Conservation (phyloP, 2,888 invertebrate species). For the Hoplodrina blanda region DNA sequence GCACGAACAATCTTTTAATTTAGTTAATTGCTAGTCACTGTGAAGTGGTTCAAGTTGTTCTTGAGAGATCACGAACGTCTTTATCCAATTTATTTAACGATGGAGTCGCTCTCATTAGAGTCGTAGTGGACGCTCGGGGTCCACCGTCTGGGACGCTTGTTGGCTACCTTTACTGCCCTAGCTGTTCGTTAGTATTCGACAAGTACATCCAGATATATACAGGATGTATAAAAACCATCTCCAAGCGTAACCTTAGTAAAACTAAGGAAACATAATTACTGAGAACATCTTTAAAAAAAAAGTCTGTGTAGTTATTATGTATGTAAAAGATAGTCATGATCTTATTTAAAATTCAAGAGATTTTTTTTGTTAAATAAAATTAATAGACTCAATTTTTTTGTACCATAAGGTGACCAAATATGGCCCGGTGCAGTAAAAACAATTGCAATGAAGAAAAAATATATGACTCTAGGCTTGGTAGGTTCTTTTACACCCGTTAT, state of each 20-base stretch:
- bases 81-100: constrained; percentile 91
- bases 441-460: background rate
- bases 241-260: background rate
- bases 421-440: background rate
- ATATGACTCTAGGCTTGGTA: background rate
- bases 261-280: background rate
- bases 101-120: constrained; percentile 88
- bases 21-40: constrained; percentile 90
- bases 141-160: constrained; percentile 69
- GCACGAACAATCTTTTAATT: constrained; percentile 90
- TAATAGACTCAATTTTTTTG: no score
- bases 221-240: constrained; percentile 18
- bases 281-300: background rate
- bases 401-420: no score
- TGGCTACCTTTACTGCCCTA: constrained; percentile 77
- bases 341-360: no score
- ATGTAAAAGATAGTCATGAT: no score
- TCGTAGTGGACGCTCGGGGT: constrained; percentile 79
- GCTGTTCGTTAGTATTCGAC: constrained; percentile 79
- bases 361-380: no score
- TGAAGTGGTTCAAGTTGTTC: constrained; percentile 88
- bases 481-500: constrained; percentile 31
- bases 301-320: background rate
- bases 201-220: constrained; percentile 51
- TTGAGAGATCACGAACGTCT: constrained; percentile 90